Percentiles rank a stretch among this genome's conserved stretches.
Evolutionary conservation across 2,797 vertebrate species (phyloP).

Genomic region (Brotogeris chrysoptera): DNA sequence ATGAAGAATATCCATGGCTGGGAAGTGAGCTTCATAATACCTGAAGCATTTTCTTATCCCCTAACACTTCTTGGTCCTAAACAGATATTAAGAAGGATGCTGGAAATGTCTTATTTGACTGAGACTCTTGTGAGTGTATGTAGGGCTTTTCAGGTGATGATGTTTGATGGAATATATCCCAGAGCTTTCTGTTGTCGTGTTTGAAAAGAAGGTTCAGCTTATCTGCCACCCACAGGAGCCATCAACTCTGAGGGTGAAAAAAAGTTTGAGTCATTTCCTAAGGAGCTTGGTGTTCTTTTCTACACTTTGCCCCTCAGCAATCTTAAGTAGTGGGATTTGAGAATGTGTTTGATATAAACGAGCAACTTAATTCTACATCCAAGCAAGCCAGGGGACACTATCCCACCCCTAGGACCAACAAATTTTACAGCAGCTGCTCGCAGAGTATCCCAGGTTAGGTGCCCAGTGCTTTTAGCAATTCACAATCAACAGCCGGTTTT

Average conservation of each 20-base stretch:
- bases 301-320: not conserved
- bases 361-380: not conserved
- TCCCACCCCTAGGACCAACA: not conserved
- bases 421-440: not conserved
- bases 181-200: not conserved
- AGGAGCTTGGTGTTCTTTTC: not conserved
- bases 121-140: not conserved
- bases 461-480: not conserved
- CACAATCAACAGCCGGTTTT: not conserved
- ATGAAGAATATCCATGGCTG: not conserved
- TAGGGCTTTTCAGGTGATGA: not conserved
- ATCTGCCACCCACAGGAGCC: not conserved
- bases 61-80: not conserved
- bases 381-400: not conserved
- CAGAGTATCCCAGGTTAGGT: not conserved
- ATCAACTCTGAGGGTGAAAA: not conserved
- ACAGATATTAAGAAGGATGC: not conserved
- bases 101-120: not conserved
- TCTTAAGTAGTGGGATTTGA: not conserved
- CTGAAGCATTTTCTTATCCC: not conserved
- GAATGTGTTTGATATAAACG: not conserved
- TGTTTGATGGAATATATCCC: not conserved
- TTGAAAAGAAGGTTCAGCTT: not conserved
- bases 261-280: not conserved
- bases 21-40: not conserved